phyloP scores from a whole-genome alignment of 2,797 vertebrate species.

The Xiphophorus birchmanni region DNA sequence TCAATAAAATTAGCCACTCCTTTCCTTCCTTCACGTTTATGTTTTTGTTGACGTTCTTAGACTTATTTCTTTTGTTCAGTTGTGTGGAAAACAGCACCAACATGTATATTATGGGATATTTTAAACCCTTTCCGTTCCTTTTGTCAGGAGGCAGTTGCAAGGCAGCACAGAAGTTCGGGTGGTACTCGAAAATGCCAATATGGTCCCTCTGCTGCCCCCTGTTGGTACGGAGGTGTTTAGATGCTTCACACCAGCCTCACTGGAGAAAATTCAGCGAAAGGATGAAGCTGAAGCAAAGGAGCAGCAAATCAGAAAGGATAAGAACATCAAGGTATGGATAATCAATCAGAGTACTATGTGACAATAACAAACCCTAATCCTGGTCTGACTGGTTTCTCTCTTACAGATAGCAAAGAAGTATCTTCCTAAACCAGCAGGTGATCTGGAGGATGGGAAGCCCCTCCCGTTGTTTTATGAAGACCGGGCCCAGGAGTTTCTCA shows the following conservation, averaged over 20 bases:
- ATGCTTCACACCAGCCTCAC: slow-evolving; percentile 86
- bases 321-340: slow-evolving; percentile 56
- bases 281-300: slow-evolving; percentile 46
- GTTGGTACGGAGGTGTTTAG: slow-evolving; percentile 85
- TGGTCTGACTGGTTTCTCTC: slow-evolving; percentile 8
- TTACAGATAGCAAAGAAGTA: slow-evolving; percentile 82
- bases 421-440: slow-evolving; percentile 83
- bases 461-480: slow-evolving; percentile 94
- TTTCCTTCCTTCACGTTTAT: neutral
- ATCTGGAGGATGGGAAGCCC: slow-evolving; percentile 91
- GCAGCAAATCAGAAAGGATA: slow-evolving; percentile 44
- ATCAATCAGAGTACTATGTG: no score
- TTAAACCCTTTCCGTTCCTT: neutral
- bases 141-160: slow-evolving; percentile 38
- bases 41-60: neutral
- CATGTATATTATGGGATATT: neutral
- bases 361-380: neutral
- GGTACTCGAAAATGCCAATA: slow-evolving; percentile 83
- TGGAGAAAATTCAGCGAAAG: slow-evolving; percentile 84
- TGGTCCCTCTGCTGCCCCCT: slow-evolving; percentile 81
- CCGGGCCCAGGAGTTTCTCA: slow-evolving; percentile 83
- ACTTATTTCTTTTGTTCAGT: neutral
- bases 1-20: no score
- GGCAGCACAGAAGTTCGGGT: slow-evolving; percentile 41
- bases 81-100: neutral